Evolutionary conservation across 2,888 invertebrate genomes (phyloP).

Genomic region (Cantharis lateralis): DNA sequence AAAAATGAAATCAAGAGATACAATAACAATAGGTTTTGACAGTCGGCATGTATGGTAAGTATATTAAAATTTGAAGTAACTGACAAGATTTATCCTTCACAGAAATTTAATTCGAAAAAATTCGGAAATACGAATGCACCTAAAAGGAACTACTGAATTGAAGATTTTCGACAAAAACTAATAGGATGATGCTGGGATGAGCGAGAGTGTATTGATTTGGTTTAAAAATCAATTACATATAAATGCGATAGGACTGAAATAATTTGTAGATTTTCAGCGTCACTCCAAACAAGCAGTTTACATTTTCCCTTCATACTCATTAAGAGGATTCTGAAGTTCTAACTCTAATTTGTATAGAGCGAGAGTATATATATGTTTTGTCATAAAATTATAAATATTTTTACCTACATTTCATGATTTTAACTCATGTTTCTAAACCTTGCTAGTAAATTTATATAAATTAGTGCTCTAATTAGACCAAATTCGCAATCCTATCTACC

Average conservation of each 20-base stretch:
- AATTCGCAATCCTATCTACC: background rate
- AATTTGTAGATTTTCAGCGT: background rate
- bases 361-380: background rate
- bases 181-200: background rate
- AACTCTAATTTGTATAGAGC: background rate
- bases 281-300: background rate
- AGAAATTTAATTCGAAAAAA: background rate
- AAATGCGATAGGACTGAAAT: too few relatives aligned
- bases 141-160: too few relatives aligned
- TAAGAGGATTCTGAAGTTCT: background rate
- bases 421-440: too few relatives aligned
- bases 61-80: background rate
- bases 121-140: background rate
- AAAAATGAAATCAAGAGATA: background rate
- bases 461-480: background rate
- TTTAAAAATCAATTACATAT: background rate
- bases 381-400: background rate
- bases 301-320: background rate
- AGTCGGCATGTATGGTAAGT: background rate
- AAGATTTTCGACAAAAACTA: background rate
- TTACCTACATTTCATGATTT: background rate
- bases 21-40: background rate
- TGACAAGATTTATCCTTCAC: background rate
- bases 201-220: background rate
- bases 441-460: background rate